Evolutionary conservation across 1,140 invertebrate genomes (phyloP), one percentile per base, ranked within the genome.

Genomic region (Tribolium castaneum): DNA sequence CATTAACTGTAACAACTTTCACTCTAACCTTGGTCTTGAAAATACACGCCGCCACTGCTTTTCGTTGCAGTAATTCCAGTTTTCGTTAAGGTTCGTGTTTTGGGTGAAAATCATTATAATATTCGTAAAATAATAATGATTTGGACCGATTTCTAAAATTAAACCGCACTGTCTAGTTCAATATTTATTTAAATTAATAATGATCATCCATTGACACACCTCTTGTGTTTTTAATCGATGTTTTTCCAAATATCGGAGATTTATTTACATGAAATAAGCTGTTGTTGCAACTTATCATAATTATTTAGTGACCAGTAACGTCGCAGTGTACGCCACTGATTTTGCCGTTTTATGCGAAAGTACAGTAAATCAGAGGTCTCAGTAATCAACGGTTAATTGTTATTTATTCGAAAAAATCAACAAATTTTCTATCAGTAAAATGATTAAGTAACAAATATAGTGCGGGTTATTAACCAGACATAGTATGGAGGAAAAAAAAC

Each of bases 311-410:
- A 9, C 7, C 39, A 45, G 39, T 45, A 45, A 45, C 9, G 7
- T 45, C 7, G n/a, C 7, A 45, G 7, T 9, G 39, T 45, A 66
- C 59, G 59, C 59, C 59, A 66, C 59, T 66, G 59, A 66, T 30
- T 30, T 66, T 66, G 59, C 30, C 59, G 59, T 66, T 35, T 35
- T 1, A 13, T 66, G 13, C 12, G n/a, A 66, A 66, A 66, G 59
- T 66, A 66, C 59, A 66, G 59, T 66, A 66, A 34, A 66, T 30
- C 59, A 66, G 35, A 66, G 35, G 59, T 66, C 13, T 30, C 25
- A 30, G 30, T 30, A 66, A 35, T 35, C 12, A 66, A 34, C 56
- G 34, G 56, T 56, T 56, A 56, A 56, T 14, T 56, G 12, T 22
- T 14, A 13, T 30, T 59, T 59, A 45, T 45, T 59, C n/a, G 22